Evolutionary conservation across 1,140 invertebrate species (phyloP).

Genomic region (Drosophila simulans): DNA sequence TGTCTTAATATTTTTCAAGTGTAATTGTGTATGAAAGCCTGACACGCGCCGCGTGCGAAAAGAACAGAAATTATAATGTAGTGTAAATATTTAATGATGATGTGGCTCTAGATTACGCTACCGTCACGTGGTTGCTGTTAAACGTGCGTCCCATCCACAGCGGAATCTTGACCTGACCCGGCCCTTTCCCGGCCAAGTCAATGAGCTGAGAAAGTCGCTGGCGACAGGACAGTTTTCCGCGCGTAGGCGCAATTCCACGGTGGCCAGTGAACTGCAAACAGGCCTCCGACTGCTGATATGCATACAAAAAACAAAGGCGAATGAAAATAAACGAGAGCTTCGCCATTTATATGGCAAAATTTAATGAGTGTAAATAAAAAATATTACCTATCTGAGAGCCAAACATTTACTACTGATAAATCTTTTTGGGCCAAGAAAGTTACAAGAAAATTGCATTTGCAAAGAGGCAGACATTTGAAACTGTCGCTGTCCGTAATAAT

Average conservation of each 20-base stretch:
- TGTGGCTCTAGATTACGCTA: slow-evolving; percentile 75
- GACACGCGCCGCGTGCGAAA: slow-evolving; percentile 50
- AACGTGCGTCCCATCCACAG: slow-evolving; percentile 47
- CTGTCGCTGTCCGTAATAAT: neutral
- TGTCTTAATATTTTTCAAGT: neutral
- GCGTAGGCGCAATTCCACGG: slow-evolving; percentile 41
- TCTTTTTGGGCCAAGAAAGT: neutral
- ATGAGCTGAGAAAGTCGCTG: slow-evolving; percentile 69
- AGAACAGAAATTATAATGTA: slow-evolving; percentile 77
- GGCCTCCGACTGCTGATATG: slow-evolving; percentile 40
- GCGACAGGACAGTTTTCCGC: slow-evolving; percentile 21
- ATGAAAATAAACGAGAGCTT: slow-evolving; percentile 32
- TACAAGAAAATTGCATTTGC: slow-evolving; percentile 1
- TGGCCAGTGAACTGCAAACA: slow-evolving; percentile 49
- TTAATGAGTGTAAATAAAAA: slow-evolving; percentile 49
- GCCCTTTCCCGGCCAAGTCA: slow-evolving; percentile 52
- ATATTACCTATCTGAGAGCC: neutral
- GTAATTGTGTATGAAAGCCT: slow-evolving; percentile 16
- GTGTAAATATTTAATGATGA: slow-evolving; percentile 83
- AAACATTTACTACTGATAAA: slow-evolving; percentile 5
- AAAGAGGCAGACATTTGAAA: neutral
- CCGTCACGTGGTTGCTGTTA: slow-evolving; percentile 74
- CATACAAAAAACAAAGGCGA: slow-evolving; percentile 42
- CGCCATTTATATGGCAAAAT: slow-evolving; percentile 43
- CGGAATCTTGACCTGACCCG: slow-evolving; percentile 24